Base-by-base conservation (phyloP, 2,888 invertebrate genomes). In the Cryptus armator region DNA sequence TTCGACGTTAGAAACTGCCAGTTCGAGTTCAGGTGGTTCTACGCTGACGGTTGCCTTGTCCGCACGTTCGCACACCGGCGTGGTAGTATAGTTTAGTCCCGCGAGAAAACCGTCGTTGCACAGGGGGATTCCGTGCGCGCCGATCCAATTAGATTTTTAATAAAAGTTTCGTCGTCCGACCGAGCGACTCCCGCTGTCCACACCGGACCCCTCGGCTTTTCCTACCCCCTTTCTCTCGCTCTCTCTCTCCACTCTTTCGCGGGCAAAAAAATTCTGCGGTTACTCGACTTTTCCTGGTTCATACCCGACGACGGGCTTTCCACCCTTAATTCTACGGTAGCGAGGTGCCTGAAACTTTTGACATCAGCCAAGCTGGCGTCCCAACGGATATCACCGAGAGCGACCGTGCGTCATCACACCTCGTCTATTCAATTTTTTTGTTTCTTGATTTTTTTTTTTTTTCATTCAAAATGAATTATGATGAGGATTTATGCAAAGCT, bases 91-190 rank as follows among this genome's bases (percentile, higher is more conserved):
- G 84, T 82, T 79, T 78, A 48, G 84, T 85, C 84, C 83, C 81
- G 84, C 83, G 87, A 88, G 89, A 88, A 88, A 89, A 89, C 87
- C 87, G 87, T 86, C 62, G 76, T 56, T 76, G 72, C 85, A 83
- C 85, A 80, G 82, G 86, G 72, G 86, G 78, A 72, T 85, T 37
- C 83, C 85, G 85, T 85, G 84, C 88, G 86, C 90, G 87, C 90
- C 88, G 89, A 90, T 91, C 90, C 91, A 91, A 91, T 91, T 91
- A 91, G 90, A 91, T 91, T 91, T 91, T 91, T 91, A 91, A 91
- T 91, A 91, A 91, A 91, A 91, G 91, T 91, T 91, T 91, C 90
- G 87, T 89, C 91, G 90, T 91, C 90, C 88, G 86, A 88, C 75
- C 85, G 62, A 68, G 83, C 66, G 85, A 64, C 51, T 48, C 72